Evolutionary conservation across 2,888 invertebrate genomes (phyloP).

Genomic region (Aleiodes testaceus): DNA sequence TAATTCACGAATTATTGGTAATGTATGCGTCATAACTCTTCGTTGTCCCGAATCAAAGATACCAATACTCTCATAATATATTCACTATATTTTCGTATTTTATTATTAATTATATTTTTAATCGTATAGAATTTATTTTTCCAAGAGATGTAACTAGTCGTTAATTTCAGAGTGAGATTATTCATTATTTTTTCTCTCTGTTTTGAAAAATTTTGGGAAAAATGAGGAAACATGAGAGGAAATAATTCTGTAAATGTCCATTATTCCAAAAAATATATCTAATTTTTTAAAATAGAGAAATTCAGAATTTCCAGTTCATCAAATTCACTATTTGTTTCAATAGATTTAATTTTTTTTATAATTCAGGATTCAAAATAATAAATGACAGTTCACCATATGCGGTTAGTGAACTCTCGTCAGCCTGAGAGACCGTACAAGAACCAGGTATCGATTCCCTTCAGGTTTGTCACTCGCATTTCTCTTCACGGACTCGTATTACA

Average conservation of each 20-base stretch:
- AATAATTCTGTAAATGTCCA: conserved; percentile 1
- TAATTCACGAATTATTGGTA: conserved; percentile 3
- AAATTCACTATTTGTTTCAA: no score
- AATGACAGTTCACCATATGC: conserved; percentile 31
- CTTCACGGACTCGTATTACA: conserved; percentile 65
- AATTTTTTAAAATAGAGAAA: conserved; percentile 3
- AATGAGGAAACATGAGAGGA: no score
- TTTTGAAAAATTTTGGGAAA: no score
- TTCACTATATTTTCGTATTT: neutral
- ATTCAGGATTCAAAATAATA: neutral
- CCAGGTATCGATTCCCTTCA: conserved; percentile 67
- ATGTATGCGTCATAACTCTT: conserved; percentile 5
- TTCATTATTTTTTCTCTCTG: neutral
- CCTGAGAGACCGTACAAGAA: conserved; percentile 67
- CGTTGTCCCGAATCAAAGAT: conserved; percentile 5
- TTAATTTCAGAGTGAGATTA: conserved; percentile 8
- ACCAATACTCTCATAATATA: conserved; percentile 3
- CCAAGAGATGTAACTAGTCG: conserved; percentile 22
- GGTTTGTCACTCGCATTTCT: conserved; percentile 62
- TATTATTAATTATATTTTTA: neutral
- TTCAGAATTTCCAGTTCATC: no score
- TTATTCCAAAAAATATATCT: conserved; percentile 17
- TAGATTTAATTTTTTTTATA: no score
- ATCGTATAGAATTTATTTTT: conserved; percentile 10
- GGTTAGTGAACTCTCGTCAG: conserved; percentile 48